Percentiles rank a stretch among this genome's conserved stretches.
These are phyloP conservation scores for Contarinia nasturtii DNA, from an alignment of 1,140 invertebrate genomes.

Conservation along the genomic window DNA sequence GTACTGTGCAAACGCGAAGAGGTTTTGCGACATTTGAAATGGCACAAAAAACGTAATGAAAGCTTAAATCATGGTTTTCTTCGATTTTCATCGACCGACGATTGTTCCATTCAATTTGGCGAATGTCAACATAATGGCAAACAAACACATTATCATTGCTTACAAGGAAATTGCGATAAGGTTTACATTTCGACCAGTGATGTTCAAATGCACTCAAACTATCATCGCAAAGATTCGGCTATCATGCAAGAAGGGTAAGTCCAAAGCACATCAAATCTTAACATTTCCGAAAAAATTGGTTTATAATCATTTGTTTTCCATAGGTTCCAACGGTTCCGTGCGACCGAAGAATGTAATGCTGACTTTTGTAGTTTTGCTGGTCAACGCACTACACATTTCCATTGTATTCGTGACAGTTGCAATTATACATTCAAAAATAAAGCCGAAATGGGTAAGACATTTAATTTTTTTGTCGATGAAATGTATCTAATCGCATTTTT, in stretches of 20 bases:
- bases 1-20: slow-evolving; percentile 97
- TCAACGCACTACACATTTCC: slow-evolving; percentile 95
- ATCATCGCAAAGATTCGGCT: slow-evolving; percentile 91
- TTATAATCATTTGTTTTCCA: neutral
- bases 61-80: slow-evolving; percentile 93
- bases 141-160: slow-evolving; percentile 96
- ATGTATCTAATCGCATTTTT: neutral
- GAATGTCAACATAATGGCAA: slow-evolving; percentile 87
- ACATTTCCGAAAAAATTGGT: neutral
- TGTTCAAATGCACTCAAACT: slow-evolving; percentile 98
- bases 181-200: slow-evolving; percentile 97
- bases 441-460: slow-evolving; percentile 87
- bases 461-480: slow-evolving; percentile 4
- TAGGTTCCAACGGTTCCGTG: slow-evolving; percentile 20
- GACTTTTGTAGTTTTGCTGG: slow-evolving; percentile 74
- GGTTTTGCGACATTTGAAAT: slow-evolving; percentile 90
- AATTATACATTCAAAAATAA: slow-evolving; percentile 97
- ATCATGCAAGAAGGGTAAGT: slow-evolving; percentile 84
- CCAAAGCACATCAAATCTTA: no score
- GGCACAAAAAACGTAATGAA: slow-evolving; percentile 97
- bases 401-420: slow-evolving; percentile 77
- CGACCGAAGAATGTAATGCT: slow-evolving; percentile 20
- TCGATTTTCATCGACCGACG: slow-evolving; percentile 73
- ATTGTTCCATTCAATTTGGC: slow-evolving; percentile 52
- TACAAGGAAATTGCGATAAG: slow-evolving; percentile 90